Evolutionary conservation across 35 echinoderm and acorn worm genomes (phyloP), one percentile per base, ranked within the genome.

Genomic region (Apostichopus parvimensis): DNA sequence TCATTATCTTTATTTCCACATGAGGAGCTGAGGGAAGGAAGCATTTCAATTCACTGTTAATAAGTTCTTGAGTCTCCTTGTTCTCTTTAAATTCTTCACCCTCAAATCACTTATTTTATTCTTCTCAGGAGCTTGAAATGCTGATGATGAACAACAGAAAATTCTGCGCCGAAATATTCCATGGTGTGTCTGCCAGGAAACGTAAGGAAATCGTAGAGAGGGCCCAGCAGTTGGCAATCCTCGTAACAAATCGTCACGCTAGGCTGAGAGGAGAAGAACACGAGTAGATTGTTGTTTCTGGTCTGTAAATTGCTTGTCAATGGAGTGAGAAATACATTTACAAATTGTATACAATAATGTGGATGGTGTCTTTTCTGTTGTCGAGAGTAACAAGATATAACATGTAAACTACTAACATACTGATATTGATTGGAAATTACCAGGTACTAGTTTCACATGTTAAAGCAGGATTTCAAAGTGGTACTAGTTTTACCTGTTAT

Each of bases 121-220:
- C 28, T 91, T 77, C 60, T 20, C 77, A 98, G 93, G 94, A 96
- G 72, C 93, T 96, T 12, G 97, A 98, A 87, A 80, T 96, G 6
- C 97, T 98, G 9, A 98, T 98, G 97, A 98, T 98, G 97, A 94
- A 93, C 78, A 98, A 98, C 94, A 89, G 94, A 61, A 95, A 77
- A 52, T 98, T 92, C 73, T 95, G 94, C 57, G 97, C 97, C 57
- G 97, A 98, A 75, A 95, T 98, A 21, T 95, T 95, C 77, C 97
- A 98, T 62, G 94, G 92, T 12, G 97, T 98, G 26, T 98, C 97
- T 10, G 91, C 94, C 45, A 86, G 91, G n/a, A 95, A 98, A 25
- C 92, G 97, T 61, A 98, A 98, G 76, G 70, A 62, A 62, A 98
- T 98, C 56, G 97, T 98, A 6, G 97, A 98, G 88, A 65, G 97